phyloP scores from a whole-genome alignment of 2,113 vertebrate species.

The Nannobrachium achirus region DNA sequence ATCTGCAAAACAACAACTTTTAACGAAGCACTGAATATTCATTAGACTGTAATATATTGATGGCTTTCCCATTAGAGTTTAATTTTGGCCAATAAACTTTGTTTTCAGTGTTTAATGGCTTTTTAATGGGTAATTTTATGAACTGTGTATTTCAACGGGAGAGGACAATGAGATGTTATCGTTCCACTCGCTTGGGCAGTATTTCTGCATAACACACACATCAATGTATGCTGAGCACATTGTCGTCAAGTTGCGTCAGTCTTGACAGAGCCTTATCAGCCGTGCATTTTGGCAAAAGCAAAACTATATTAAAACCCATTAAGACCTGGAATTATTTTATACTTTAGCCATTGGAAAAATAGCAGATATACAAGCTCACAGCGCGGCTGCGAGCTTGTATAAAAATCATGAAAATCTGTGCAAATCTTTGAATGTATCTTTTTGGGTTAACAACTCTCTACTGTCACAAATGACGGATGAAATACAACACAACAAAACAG shows the following conservation, averaged over 20 bases:
- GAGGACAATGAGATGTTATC: background rate
- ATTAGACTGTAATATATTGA: constrained; percentile 3
- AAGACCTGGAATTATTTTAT: no score
- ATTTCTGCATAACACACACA: background rate
- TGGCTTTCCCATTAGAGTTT: constrained; percentile 3
- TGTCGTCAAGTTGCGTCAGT: constrained; percentile 20
- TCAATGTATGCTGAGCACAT: background rate
- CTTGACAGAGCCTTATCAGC: constrained; percentile 37
- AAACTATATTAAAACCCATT: no score
- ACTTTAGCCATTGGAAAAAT: no score
- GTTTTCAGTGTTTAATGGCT: background rate
- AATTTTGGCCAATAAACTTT: background rate
- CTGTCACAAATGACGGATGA: background rate
- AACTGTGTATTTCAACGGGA: background rate
- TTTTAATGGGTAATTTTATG: no score
- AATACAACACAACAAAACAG: background rate
- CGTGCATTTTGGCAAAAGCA: constrained; percentile 47
- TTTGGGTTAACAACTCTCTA: background rate
- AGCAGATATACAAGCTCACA: no score
- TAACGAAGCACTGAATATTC: constrained; percentile 23
- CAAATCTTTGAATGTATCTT: no score
- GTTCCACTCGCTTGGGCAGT: background rate
- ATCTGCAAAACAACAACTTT: constrained; percentile 41
- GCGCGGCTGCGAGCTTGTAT: no score
- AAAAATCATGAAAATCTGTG: no score